Base-by-base conservation (phyloP, 2,797 vertebrate species). In the Triplophysa yarkandensis region DNA sequence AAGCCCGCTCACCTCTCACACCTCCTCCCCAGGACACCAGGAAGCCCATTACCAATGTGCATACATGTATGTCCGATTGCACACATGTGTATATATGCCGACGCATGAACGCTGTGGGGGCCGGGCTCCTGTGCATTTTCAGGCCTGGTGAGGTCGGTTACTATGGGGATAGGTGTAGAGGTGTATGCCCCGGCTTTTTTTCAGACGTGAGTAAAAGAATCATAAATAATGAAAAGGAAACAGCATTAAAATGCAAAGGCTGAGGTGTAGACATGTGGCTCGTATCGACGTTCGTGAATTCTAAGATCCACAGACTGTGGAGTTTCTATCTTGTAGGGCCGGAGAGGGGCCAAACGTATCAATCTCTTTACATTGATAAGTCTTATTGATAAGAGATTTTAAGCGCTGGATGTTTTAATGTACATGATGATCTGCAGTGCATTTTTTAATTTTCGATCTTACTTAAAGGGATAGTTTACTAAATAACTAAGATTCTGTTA, bases 161-260 rank as follows among this genome's bases (percentile, higher is more conserved):
- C 90, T 91, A 92, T 91, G 89, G 91, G 89, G 86, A 91, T 90
- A 79, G 84, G 82, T 80, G 76, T 83, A 78, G 76, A 80, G 76
- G 76, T 62, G 73, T 77, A 62, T 68, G 68, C 69, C 85, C 77
- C 76, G 81, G 83, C 84, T 80, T 86, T 81, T 70, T 90, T 92
- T 30, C 27, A 90, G 89, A 92, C 87, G 88, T 90, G 80, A 63
- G 89, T 91, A 90, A 91, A 74, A 91, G 89, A 87, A 72, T 89
- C 87, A 92, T 92, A 91, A 92, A 92, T 92, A 91, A 92, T 92
- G 90, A 88, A 91, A 88, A 86, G 84, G 84, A 84, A 86, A 86
- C 89, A 86, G 83, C 90, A 92, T 92, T 92, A 91, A 92, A 92
- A 92, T 92, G 91, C 91, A 92, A 92, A 90, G 89, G 88, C 86